Evolutionary conservation across 2,113 vertebrate species (phyloP), one percentile per base, ranked within the genome.

Genomic region (Calidris pugnax): DNA sequence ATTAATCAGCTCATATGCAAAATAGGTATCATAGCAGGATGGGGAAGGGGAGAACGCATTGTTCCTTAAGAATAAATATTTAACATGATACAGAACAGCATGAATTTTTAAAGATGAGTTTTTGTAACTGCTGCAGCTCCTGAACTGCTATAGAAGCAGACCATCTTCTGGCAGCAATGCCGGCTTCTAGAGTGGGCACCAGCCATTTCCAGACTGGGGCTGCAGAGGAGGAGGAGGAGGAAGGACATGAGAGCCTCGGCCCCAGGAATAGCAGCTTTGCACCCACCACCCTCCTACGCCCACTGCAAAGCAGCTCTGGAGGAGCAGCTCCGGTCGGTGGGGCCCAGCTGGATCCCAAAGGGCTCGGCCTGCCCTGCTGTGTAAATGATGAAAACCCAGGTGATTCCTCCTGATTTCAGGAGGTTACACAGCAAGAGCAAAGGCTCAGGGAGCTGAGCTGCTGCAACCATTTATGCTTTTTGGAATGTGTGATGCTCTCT

Each of bases 11-110:
- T 93, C 30, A 80, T 95, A 97, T 97, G 97, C 97, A 97, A 97
- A 97, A 76, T 32, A 97, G 96, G 90, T 94, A 94, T 97, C 89
- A 94, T 80, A 60, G 89, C 88, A 91, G 89, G 45, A 41, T 67
- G 90, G 90, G 77, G 95, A 85, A 88, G 64, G 59, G 71, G 50
- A 26, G 67, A n/a, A 80, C 18, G 10, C 80, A 87, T 92, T 93
- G 95, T 94, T 97, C 95, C 89, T 93, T 89, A 78, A 92, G 93
- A 93, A 97, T 97, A 97, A 97, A 97, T 96, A 97, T 97, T 97
- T 97, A 95, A 97, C 91, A 60, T 93, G 93, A 82, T 93, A 96
- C 97, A 96, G 96, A 96, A 79, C 83, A 85, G 81, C 88, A 96
- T 96, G 78, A 96, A 97, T 95, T 94, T 96, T 97, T 96, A 95